A percentile compares a stretch with the other conserved stretches of the same genome.
phyloP scores from a whole-genome alignment of 2,888 invertebrate species.

The Agrotis ipsilon region DNA sequence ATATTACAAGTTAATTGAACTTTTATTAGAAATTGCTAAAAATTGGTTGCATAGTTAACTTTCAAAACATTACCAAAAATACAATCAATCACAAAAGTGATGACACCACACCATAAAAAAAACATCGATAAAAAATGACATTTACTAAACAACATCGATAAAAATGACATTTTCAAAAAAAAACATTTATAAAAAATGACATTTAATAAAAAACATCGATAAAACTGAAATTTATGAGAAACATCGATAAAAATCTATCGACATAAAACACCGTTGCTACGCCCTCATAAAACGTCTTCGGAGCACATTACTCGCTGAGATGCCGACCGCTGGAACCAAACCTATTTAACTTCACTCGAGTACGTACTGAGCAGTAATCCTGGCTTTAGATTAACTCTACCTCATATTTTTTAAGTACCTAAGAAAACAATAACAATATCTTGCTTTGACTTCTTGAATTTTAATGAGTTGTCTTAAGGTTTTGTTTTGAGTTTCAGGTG shows the following conservation, averaged over 20 bases:
- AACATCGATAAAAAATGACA: slow-evolving; percentile 38
- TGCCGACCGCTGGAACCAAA: slow-evolving; percentile 78
- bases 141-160: no score
- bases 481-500: not conserved
- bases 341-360: slow-evolving; percentile 79
- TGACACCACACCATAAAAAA: not conserved
- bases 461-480: slow-evolving; percentile 49
- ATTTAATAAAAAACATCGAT: slow-evolving; percentile 42
- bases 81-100: not conserved
- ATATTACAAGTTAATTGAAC: no score
- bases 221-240: slow-evolving; percentile 10
- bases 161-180: no score
- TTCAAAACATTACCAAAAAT: not conserved
- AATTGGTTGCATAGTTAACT: not conserved
- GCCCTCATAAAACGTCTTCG: slow-evolving; percentile 61
- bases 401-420: slow-evolving; percentile 68
- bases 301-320: slow-evolving; percentile 71
- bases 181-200: slow-evolving; percentile 34
- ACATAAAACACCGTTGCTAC: slow-evolving; percentile 26
- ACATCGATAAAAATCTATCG: slow-evolving; percentile 49
- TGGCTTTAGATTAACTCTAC: slow-evolving; percentile 73
- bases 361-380: slow-evolving; percentile 75
- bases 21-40: not conserved
- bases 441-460: slow-evolving; percentile 51
- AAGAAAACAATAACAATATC: slow-evolving; percentile 61